These are phyloP conservation scores for Sphaerophoria rueppellii DNA, from an alignment of 2,888 invertebrate genomes.

Conservation along the genomic window DNA sequence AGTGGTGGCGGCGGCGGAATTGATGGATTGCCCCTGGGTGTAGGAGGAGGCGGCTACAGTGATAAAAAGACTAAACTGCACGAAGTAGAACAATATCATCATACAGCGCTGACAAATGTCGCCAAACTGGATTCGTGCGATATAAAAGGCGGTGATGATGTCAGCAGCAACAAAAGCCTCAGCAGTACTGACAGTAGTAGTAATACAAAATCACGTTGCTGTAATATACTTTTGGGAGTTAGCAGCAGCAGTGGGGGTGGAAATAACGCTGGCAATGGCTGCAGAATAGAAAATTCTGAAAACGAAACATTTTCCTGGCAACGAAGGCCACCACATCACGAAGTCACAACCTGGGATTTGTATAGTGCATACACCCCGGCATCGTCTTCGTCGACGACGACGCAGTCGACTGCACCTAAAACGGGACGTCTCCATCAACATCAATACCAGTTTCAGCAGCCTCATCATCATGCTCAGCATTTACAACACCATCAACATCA, in stretches of 20 bases:
- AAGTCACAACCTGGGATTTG: slow-evolving; percentile 66
- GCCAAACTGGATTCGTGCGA: slow-evolving; percentile 52
- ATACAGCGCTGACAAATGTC: slow-evolving; percentile 54
- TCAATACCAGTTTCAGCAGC: neutral
- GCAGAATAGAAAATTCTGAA: slow-evolving; percentile 51
- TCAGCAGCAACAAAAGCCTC: slow-evolving; percentile 76
- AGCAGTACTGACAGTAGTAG: slow-evolving; percentile 60
- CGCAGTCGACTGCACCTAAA: slow-evolving; percentile 25
- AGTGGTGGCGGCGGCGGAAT: slow-evolving; percentile 32
- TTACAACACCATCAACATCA: slow-evolving; percentile 75
- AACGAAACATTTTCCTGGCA: slow-evolving; percentile 68
- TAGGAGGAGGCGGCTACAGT: slow-evolving; percentile 23
- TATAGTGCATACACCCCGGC: slow-evolving; percentile 66
- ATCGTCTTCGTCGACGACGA: too few relatives aligned
- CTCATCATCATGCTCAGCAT: slow-evolving; percentile 38
- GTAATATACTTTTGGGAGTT: slow-evolving; percentile 77
- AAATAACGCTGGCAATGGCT: slow-evolving; percentile 10
- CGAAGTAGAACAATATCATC: slow-evolving; percentile 68
- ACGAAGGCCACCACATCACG: slow-evolving; percentile 55
- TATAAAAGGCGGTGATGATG: slow-evolving; percentile 60
- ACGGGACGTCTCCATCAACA: slow-evolving; percentile 74
- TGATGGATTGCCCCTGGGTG: slow-evolving; percentile 39
- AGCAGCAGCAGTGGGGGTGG: slow-evolving; percentile 16
- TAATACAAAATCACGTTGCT: slow-evolving; percentile 77
- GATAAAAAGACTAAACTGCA: slow-evolving; percentile 75